A percentile compares a stretch with the other conserved stretches of the same genome.
These are phyloP conservation scores for Drosophila nigritarsus DNA, from an alignment of 2,888 invertebrate species.

Conservation along the genomic window DNA sequence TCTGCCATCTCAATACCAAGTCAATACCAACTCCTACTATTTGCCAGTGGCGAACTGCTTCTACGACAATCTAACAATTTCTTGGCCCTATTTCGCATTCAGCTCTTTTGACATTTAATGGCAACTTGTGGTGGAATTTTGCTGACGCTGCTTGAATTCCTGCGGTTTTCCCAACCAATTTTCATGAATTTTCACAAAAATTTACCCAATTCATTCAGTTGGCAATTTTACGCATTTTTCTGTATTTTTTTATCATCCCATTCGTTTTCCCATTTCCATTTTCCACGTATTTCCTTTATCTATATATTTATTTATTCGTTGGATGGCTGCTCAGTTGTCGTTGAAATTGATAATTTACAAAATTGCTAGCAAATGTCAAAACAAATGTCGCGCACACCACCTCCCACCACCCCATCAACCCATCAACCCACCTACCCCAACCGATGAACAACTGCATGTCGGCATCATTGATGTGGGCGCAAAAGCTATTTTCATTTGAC, in stretches of 20 bases:
- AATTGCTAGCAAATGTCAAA: conserved; percentile 72
- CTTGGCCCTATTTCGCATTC: conserved; percentile 52
- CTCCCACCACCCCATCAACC: background rate
- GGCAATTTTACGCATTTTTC: conserved; percentile 41
- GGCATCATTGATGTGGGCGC: conserved; percentile 28
- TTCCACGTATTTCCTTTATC: conserved; percentile 59
- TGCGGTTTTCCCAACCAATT: conserved; percentile 55
- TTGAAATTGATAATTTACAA: conserved; percentile 79
- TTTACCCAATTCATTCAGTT: conserved; percentile 69
- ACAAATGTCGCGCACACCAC: conserved; percentile 25
- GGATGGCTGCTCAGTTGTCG: conserved; percentile 57
- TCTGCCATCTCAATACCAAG: background rate
- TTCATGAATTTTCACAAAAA: conserved; percentile 41
- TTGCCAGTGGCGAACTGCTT: background rate
- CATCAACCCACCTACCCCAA: background rate
- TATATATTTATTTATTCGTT: conserved; percentile 66
- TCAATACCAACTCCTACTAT: background rate
- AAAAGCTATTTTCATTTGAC: conserved; percentile 15
- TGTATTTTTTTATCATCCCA: background rate
- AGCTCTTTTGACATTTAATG: conserved; percentile 72
- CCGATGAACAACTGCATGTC: background rate
- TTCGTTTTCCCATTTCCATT: conserved; percentile 57
- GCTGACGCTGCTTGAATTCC: conserved; percentile 47
- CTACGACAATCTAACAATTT: conserved; percentile 45
- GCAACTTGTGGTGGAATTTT: conserved; percentile 68